Evolutionary conservation across 2,113 vertebrate species (phyloP), one percentile per base, ranked within the genome.

Genomic region (Suricata suricatta): DNA sequence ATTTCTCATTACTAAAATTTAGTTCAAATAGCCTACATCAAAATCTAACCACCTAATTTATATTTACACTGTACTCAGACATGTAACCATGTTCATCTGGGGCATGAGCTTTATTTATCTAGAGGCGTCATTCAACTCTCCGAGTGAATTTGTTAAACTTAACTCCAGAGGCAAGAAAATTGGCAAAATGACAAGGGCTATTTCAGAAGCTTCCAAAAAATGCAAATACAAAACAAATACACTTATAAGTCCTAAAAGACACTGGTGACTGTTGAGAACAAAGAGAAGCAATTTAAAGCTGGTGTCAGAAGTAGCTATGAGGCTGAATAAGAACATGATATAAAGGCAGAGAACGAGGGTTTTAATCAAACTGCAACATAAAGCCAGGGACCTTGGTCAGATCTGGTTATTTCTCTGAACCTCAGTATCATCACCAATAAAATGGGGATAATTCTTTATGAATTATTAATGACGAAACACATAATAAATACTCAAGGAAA

Each of bases 1-100:
- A 82, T 52, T 82, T 85, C 84, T 96, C 71, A 69, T 88, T 85
- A 88, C 84, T 92, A 84, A 89, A 93, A 93, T 96, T 81, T 88
- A 95, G 69, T 84, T 81, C 72, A 85, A 96, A 90, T 74, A 95
- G 54, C 77, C 79, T 47, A 57, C 84, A 83, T 88, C 74, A 72
- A 80, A 93, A 83, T 86, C 57, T 35, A 92, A 83, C 68, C 77
- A 79, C 86, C n/a, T 27, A 11, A 44, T 85, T 72, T 91, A 72
- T 90, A 90, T 85, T 63, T 88, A 83, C 27, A 83, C 60, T 79
- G 13, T 71, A 57, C 60, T 93, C 69, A 64, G 33, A 82, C 71
- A 44, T 52, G 54, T 17, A 69, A 47, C 93, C 57, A 27, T n/a
- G 10, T 66, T 71, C 92, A 54, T 87, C 82, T 92, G 68, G 64